Percentiles rank a stretch among this genome's conserved stretches.
Conservation (phyloP, 2,113 vertebrate genomes). For the Puffinus mauretanicus region DNA sequence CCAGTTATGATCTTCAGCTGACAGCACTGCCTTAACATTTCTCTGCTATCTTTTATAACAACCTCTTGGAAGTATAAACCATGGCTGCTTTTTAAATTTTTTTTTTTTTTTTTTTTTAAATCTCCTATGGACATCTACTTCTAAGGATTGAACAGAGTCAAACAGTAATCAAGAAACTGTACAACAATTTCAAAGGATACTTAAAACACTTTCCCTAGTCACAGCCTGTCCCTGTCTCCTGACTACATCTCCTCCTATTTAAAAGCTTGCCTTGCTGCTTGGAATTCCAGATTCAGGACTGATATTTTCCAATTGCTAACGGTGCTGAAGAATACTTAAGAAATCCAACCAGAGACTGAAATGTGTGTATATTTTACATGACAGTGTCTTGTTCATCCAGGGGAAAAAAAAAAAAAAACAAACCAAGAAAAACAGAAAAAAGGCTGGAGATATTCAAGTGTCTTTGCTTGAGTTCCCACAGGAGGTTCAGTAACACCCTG, state of each 20-base stretch:
- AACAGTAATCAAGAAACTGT: not conserved
- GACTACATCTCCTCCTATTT: not conserved
- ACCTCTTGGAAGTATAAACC: not conserved
- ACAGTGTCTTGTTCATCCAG: not conserved
- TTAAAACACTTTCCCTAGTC: not conserved
- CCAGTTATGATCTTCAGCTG: not conserved
- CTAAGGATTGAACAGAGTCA: not conserved
- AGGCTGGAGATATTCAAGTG: not conserved
- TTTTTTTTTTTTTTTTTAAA: not conserved
- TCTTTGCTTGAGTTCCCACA: not conserved
- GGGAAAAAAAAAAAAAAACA: no score
- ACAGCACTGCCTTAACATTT: not conserved
- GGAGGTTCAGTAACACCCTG: not conserved
- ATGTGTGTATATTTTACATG: not conserved
- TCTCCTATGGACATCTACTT: not conserved
- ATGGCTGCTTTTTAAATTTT: not conserved
- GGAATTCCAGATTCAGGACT: not conserved
- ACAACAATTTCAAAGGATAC: not conserved
- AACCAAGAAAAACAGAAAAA: not conserved
- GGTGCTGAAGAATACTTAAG: not conserved
- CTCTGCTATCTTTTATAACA: not conserved
- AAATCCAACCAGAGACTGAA: not conserved
- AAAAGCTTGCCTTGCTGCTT: not conserved
- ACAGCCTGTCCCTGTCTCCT: not conserved
- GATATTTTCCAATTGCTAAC: not conserved